phyloP scores from a whole-genome alignment of 2,797 vertebrate genomes.

The Epinephelus coioides region DNA sequence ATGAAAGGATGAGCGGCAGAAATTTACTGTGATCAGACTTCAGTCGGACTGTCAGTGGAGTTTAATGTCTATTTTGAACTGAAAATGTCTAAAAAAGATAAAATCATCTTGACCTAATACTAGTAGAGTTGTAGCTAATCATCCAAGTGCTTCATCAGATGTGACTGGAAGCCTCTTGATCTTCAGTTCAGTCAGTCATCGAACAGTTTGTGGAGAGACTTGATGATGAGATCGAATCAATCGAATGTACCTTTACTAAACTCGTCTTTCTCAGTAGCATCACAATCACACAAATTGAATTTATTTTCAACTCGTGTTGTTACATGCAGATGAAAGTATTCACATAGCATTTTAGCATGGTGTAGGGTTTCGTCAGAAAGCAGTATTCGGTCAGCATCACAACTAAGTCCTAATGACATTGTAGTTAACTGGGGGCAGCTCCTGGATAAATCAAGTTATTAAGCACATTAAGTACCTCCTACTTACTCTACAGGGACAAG shows the following conservation, averaged over 20 bases:
- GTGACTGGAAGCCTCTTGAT: neutral
- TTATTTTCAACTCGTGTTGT: neutral
- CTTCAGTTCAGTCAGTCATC: neutral
- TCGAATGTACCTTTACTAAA: neutral
- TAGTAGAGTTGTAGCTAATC: neutral
- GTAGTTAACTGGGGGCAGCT: neutral
- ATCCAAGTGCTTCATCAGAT: neutral
- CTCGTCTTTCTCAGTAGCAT: neutral
- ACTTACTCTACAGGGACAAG: neutral
- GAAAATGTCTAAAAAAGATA: neutral
- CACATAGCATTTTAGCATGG: neutral
- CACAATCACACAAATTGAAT: neutral
- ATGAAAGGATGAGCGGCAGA: neutral
- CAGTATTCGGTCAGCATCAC: neutral
- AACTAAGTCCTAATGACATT: neutral
- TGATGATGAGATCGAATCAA: neutral
- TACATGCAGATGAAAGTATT: constrained; percentile 10
- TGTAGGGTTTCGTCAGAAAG: neutral
- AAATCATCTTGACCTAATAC: neutral
- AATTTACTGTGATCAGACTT: neutral
- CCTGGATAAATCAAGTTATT: neutral
- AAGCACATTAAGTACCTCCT: neutral
- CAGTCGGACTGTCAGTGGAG: neutral
- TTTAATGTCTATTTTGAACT: neutral
- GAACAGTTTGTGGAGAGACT: neutral